These are phyloP conservation scores for Cylindroiulus punctatus DNA, from an alignment of 2,888 invertebrate species.

Conservation along the genomic window DNA sequence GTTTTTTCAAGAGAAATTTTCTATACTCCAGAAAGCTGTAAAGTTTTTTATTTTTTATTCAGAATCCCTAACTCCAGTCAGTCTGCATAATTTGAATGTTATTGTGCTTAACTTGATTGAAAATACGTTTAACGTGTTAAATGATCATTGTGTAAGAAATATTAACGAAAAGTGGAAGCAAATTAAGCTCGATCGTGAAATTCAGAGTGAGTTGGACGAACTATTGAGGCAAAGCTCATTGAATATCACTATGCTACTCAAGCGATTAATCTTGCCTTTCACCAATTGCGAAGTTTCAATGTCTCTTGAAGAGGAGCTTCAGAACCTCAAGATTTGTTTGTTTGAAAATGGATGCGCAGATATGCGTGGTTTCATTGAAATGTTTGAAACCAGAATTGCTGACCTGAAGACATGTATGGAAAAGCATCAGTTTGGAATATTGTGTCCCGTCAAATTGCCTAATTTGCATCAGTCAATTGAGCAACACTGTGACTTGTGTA, in stretches of 20 bases:
- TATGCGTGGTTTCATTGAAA: not conserved
- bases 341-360: slow-evolving; percentile 12
- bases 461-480: not conserved
- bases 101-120: not conserved
- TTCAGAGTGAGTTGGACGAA: not conserved
- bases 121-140: not conserved
- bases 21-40: not conserved
- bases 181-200: not conserved
- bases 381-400: not conserved
- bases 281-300: not conserved
- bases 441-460: not conserved
- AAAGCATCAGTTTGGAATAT: slow-evolving; percentile 5
- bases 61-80: not conserved
- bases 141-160: not conserved
- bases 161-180: not conserved
- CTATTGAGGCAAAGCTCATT: not conserved
- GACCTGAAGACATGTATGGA: not conserved
- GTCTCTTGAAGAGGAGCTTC: not conserved
- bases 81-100: not conserved
- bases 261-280: slow-evolving; percentile 1
- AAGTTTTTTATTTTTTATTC: not conserved
- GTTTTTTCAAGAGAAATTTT: not conserved
- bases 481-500: not conserved
- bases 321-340: not conserved
- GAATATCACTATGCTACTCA: not conserved